Percentiles rank a stretch among this genome's conserved stretches.
Evolutionary conservation across 2,113 vertebrate species (phyloP).

Genomic region (Stegostoma tigrinum): DNA sequence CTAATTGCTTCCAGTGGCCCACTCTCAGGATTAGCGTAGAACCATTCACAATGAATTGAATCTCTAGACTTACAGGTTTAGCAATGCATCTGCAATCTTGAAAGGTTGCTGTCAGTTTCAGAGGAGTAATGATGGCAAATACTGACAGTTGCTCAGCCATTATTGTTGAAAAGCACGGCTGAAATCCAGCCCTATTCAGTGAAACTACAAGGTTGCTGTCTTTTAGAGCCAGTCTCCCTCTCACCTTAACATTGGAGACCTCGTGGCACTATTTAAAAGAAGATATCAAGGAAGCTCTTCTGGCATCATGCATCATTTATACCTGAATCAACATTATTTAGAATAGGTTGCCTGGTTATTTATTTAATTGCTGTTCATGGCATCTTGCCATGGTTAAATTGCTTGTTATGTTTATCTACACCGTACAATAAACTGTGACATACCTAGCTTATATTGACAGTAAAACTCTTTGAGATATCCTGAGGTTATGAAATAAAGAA

Average conservation of each 20-base stretch:
- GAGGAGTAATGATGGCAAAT: background rate
- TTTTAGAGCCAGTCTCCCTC: background rate
- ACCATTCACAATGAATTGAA: too few relatives aligned
- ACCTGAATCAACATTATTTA: background rate
- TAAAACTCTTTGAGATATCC: background rate
- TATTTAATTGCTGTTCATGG: background rate
- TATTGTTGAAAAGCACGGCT: background rate
- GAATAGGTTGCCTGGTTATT: background rate
- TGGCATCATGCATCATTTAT: background rate
- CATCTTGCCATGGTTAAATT: background rate
- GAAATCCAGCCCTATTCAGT: background rate
- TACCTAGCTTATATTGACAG: background rate
- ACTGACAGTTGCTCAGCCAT: background rate
- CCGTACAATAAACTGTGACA: background rate
- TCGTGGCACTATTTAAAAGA: background rate
- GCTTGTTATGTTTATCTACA: background rate
- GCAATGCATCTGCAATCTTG: too few relatives aligned
- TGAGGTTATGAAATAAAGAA: background rate
- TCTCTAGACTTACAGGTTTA: too few relatives aligned
- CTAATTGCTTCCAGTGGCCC: background rate
- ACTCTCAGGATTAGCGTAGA: background rate
- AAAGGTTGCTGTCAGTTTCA: too few relatives aligned
- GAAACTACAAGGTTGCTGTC: background rate
- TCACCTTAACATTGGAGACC: background rate
- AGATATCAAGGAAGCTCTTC: background rate